Evolutionary conservation across 2,888 invertebrate genomes (phyloP).

Genomic region (Philaethria dido): DNA sequence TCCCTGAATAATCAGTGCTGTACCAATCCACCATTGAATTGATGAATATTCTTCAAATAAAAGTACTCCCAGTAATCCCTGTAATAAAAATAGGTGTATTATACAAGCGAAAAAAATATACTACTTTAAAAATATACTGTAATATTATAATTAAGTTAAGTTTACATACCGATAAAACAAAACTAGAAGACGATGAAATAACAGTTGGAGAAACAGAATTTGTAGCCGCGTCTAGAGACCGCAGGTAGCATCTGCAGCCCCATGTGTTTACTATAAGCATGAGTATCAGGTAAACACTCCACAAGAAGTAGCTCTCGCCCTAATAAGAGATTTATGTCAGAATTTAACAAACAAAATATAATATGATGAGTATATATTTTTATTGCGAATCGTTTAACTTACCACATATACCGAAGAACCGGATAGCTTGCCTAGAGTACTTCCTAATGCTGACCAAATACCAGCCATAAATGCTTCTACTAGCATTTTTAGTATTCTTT

Average conservation of each 20-base stretch:
- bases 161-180: slow-evolving; percentile 85
- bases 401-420: slow-evolving; percentile 72
- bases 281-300: slow-evolving; percentile 60
- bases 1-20: slow-evolving; percentile 87
- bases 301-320: slow-evolving; percentile 69
- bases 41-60: slow-evolving; percentile 89
- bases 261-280: slow-evolving; percentile 86
- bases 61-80: slow-evolving; percentile 89
- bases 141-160: too few species aligned
- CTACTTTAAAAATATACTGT: too few species aligned
- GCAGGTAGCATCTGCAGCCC: slow-evolving; percentile 85
- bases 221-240: slow-evolving; percentile 83
- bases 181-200: slow-evolving; percentile 85
- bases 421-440: slow-evolving; percentile 86
- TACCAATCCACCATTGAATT: slow-evolving; percentile 88
- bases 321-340: slow-evolving; percentile 42
- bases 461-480: slow-evolving; percentile 84
- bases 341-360: background rate
- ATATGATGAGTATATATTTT: background rate
- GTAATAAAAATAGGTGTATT: slow-evolving; percentile 49
- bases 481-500: slow-evolving; percentile 55
- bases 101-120: background rate
- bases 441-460: slow-evolving; percentile 85
- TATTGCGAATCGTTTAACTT: slow-evolving; percentile 6
- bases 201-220: slow-evolving; percentile 86